phyloP scores from a whole-genome alignment of 2,113 vertebrate genomes.

The Oryzias curvinotus region DNA sequence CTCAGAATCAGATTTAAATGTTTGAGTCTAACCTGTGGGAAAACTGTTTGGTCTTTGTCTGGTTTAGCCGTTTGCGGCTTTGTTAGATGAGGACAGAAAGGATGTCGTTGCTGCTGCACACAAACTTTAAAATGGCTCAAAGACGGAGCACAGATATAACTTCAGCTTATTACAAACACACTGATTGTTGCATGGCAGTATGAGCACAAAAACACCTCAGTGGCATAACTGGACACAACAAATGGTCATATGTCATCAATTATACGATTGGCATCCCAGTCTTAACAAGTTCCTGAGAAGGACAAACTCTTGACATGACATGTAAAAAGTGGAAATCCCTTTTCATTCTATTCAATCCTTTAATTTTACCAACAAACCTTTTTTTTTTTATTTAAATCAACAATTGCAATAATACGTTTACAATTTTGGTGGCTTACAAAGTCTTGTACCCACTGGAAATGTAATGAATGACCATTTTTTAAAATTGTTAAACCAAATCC shows the following conservation, averaged over 20 bases:
- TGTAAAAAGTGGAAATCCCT: constrained; percentile 11
- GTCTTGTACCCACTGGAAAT: constrained; percentile 50
- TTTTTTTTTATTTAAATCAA: too few relatives aligned
- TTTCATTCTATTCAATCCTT: background rate
- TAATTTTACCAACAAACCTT: constrained; percentile 16
- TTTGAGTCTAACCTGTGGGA: background rate
- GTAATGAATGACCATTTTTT: constrained; percentile 8
- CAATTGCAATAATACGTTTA: too few relatives aligned
- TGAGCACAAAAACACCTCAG: constrained; percentile 48
- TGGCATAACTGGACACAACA: constrained; percentile 47
- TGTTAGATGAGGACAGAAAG: constrained; percentile 8
- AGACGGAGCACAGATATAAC: constrained; percentile 15
- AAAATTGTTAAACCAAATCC: background rate
- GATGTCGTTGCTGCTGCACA: constrained; percentile 33
- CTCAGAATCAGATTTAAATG: background rate
- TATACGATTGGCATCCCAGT: constrained; percentile 1
- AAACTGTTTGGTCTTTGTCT: constrained; percentile 48
- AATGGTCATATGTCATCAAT: constrained; percentile 24
- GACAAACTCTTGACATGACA: constrained; percentile 5
- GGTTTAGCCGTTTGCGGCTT: constrained; percentile 30
- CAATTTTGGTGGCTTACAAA: background rate
- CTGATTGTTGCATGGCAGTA: constrained; percentile 25
- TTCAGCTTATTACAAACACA: constrained; percentile 29
- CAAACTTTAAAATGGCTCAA: background rate
- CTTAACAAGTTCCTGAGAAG: background rate